These are phyloP conservation scores for Drosophila nebulosa DNA, from an alignment of 1,140 invertebrate genomes.

Conservation along the genomic window DNA sequence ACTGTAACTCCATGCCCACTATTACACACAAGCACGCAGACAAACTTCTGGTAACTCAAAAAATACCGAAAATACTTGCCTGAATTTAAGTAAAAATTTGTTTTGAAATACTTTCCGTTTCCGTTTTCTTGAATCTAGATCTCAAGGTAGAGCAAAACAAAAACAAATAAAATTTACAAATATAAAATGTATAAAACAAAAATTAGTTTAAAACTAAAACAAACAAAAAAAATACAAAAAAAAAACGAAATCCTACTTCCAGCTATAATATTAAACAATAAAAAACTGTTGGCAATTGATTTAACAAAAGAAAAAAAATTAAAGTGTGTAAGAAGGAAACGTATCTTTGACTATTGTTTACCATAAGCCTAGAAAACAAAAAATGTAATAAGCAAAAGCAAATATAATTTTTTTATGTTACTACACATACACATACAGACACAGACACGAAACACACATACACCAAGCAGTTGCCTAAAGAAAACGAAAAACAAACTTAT, in stretches of 20 bases:
- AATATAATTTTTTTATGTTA: constrained; percentile 46
- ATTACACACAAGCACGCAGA: constrained; percentile 18
- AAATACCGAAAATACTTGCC: constrained; percentile 39
- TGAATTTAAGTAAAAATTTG: constrained; percentile 34
- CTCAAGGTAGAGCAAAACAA: constrained; percentile 72
- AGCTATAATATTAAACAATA: constrained; percentile 57
- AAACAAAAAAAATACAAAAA: constrained; percentile 65
- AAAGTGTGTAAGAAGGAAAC: constrained; percentile 27
- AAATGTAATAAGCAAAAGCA: constrained; percentile 25
- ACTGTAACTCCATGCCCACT: constrained; percentile 69
- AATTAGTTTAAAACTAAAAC: constrained; percentile 69
- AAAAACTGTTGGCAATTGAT: constrained; percentile 47
- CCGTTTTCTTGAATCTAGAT: constrained; percentile 57
- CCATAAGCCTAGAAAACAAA: constrained; percentile 61
- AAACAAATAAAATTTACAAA: constrained; percentile 19
- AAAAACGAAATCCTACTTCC: constrained; percentile 30
- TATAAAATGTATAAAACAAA: constrained; percentile 40
- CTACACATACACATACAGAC: constrained; percentile 47
- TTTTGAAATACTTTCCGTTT: constrained; percentile 42
- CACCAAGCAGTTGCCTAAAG: constrained; percentile 74
- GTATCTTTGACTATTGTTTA: constrained; percentile 76
- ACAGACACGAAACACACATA: constrained; percentile 26
- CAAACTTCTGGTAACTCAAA: constrained; percentile 31
- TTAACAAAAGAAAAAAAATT: neutral
- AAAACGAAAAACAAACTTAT: constrained; percentile 29